Percentiles rank a stretch among this genome's conserved stretches.
Evolutionary conservation across 2,888 invertebrate species (phyloP).

Genomic region (Kuschelorhynchus macadamiae): DNA sequence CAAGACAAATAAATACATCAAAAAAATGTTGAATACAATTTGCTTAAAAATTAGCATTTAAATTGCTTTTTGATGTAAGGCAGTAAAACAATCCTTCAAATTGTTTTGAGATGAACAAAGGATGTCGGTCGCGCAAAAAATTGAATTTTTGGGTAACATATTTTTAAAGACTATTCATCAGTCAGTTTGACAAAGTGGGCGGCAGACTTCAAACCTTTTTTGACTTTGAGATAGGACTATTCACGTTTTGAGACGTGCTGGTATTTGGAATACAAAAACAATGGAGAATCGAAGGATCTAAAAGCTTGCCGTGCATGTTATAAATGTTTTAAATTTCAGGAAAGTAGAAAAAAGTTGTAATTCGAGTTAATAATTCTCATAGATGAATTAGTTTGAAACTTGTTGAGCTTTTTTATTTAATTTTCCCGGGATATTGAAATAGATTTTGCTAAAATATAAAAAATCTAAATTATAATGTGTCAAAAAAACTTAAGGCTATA

Average conservation of each 20-base stretch:
- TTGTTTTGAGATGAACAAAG: conserved; percentile 16
- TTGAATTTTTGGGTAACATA: conserved; percentile 15
- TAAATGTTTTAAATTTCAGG: no score
- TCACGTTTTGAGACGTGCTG: neutral
- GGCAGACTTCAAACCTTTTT: conserved; percentile 28
- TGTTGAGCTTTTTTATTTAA: no score
- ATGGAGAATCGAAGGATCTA: no score
- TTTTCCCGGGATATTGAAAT: no score
- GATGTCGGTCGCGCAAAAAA: conserved; percentile 18
- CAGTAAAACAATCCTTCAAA: conserved; percentile 1
- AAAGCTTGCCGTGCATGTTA: no score
- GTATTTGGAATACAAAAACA: neutral
- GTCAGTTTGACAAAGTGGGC: conserved; percentile 41
- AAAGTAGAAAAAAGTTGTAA: no score
- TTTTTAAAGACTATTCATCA: conserved; percentile 32
- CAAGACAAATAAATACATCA: no score
- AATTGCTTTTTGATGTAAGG: conserved; percentile 13
- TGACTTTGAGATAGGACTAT: conserved; percentile 3
- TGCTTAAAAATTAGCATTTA: conserved; percentile 23
- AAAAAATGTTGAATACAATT: neutral
- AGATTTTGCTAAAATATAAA: no score
- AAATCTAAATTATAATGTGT: no score
- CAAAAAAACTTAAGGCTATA: no score
- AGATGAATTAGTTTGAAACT: no score
- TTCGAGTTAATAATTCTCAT: no score